Conservation (phyloP, 2,888 invertebrate species). For the Gnatocerus cornutus region DNA sequence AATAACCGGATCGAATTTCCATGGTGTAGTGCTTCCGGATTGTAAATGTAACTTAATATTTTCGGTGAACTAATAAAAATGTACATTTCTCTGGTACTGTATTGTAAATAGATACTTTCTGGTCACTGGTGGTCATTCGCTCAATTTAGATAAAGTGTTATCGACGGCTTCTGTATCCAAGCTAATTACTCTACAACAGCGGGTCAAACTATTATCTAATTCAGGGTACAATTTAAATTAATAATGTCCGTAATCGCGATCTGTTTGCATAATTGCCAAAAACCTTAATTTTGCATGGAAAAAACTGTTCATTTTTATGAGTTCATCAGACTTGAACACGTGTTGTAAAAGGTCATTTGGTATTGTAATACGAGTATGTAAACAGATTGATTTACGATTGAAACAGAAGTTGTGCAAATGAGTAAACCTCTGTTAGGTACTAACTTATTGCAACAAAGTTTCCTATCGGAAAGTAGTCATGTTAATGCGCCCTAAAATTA, state of each 20-base stretch:
- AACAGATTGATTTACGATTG: too few relatives aligned
- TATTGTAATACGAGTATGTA: too few relatives aligned
- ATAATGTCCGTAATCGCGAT: not conserved
- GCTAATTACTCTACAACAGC: constrained; percentile 11
- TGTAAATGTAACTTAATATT: constrained; percentile 4
- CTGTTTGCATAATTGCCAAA: not conserved
- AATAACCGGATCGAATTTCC: not conserved
- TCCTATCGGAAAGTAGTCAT: too few relatives aligned
- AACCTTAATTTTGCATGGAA: too few relatives aligned
- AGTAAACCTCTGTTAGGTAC: too few relatives aligned
- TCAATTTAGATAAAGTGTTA: constrained; percentile 23
- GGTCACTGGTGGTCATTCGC: constrained; percentile 12
- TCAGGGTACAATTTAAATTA: constrained; percentile 2
- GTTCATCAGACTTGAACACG: too few relatives aligned
- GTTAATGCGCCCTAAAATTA: too few relatives aligned
- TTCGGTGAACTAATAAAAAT: constrained; percentile 7
- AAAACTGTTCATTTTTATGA: too few relatives aligned
- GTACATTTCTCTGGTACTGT: constrained; percentile 6
- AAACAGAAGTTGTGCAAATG: too few relatives aligned
- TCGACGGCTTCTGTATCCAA: constrained; percentile 29
- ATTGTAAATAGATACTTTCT: constrained; percentile 30
- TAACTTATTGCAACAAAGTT: too few relatives aligned
- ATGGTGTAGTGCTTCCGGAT: constrained; percentile 8
- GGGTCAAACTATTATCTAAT: constrained; percentile 19
- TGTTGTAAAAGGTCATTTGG: too few relatives aligned